phyloP scores from a whole-genome alignment of 1,140 invertebrate genomes.

The Lamellibrachia luymesi region DNA sequence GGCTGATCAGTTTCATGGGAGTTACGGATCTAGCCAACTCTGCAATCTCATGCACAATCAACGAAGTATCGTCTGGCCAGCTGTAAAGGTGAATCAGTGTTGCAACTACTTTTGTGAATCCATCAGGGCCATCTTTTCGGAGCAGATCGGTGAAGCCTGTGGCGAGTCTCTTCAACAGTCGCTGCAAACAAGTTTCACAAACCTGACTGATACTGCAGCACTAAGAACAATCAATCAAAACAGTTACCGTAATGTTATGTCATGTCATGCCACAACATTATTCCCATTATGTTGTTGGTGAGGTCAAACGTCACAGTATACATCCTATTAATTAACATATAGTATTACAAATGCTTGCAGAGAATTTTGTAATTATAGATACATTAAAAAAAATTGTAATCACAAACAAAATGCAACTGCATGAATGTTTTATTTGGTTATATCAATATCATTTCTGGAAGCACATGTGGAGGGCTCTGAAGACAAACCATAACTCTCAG shows the following conservation, averaged over 20 bases:
- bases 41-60: neutral
- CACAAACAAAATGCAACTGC: too few species aligned
- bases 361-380: too few species aligned
- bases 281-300: too few species aligned
- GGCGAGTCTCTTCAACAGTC: neutral
- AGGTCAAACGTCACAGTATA: too few species aligned
- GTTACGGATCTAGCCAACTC: neutral
- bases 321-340: too few species aligned
- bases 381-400: too few species aligned
- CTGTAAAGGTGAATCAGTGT: neutral
- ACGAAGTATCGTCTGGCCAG: neutral
- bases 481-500: neutral
- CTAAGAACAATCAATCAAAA: too few species aligned
- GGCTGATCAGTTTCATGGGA: neutral
- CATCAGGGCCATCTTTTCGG: neutral
- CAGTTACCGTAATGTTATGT: too few species aligned
- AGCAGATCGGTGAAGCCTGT: neutral
- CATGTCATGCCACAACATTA: too few species aligned
- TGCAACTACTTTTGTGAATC: neutral
- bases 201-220: too few species aligned
- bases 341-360: too few species aligned
- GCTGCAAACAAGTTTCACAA: neutral
- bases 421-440: too few species aligned
- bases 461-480: neutral
- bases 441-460: neutral